Conservation (phyloP, 2,888 invertebrate species). For the Plusia festucae region DNA sequence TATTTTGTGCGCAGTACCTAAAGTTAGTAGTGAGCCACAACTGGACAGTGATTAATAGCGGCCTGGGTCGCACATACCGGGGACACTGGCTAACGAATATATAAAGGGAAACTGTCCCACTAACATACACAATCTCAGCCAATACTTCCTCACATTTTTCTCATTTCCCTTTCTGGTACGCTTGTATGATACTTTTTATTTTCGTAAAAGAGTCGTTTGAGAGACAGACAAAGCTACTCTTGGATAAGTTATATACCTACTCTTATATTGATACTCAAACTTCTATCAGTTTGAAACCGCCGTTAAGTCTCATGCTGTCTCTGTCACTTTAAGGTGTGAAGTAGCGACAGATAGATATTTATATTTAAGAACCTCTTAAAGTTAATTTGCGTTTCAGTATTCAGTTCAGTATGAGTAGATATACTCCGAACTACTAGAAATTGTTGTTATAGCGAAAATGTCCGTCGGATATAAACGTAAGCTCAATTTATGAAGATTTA, state of each 20-base stretch:
- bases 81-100: conserved; percentile 24
- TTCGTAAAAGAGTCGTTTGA: conserved; percentile 3
- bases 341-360: too few relatives aligned
- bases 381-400: too few relatives aligned
- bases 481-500: background rate
- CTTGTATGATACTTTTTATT: conserved; percentile 7
- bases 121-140: conserved; percentile 29
- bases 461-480: too few relatives aligned
- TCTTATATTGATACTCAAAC: too few relatives aligned
- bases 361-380: too few relatives aligned
- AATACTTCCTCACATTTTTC: conserved; percentile 20
- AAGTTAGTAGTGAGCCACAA: conserved; percentile 14
- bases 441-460: background rate
- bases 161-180: background rate
- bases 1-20: conserved; percentile 30
- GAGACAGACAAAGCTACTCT: background rate
- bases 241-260: background rate
- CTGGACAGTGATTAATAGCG: conserved; percentile 36
- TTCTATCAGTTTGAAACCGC: too few relatives aligned
- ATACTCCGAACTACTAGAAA: too few relatives aligned
- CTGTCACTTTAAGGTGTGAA: too few relatives aligned
- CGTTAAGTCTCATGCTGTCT: too few relatives aligned
- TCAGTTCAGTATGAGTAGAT: too few relatives aligned
- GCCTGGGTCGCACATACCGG: conserved; percentile 14
- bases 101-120: conserved; percentile 23